Percentiles rank a stretch among this genome's conserved stretches.
These are phyloP conservation scores for Pachypeltis micranthus DNA, from an alignment of 1,140 invertebrate species.

Conservation along the genomic window DNA sequence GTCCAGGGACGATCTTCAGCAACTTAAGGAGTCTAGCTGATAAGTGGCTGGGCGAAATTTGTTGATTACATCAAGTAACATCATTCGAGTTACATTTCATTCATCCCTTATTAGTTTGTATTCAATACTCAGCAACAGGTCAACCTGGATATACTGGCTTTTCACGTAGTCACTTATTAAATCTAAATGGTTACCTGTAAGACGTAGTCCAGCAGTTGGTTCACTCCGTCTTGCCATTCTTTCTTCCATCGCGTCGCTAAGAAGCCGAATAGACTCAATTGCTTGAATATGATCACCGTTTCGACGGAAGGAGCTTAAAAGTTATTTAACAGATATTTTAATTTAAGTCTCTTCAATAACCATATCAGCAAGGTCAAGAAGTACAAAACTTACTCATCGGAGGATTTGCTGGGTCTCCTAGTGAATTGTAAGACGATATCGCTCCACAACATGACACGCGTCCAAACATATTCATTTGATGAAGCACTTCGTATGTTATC, in stretches of 20 bases:
- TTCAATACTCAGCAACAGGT: no score
- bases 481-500: conserved; percentile 32
- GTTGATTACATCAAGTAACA: no score
- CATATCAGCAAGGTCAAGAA: not conserved
- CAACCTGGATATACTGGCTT: no score
- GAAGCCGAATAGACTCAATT: conserved; percentile 52
- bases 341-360: not conserved
- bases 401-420: not conserved
- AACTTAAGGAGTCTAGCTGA: no score
- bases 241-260: conserved; percentile 42
- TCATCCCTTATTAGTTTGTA: no score
- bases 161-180: no score
- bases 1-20: no score
- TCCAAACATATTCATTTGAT: conserved; percentile 34
- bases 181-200: no score
- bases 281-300: conserved; percentile 33
- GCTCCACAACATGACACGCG: conserved; percentile 36
- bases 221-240: conserved; percentile 46
- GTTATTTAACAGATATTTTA: not conserved
- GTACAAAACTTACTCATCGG: not conserved
- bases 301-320: conserved; percentile 33
- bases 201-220: conserved; percentile 46
- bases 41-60: no score
- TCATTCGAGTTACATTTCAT: no score
- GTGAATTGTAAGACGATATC: conserved; percentile 34